Base-by-base conservation (phyloP, 1,140 invertebrate species). In the Aphis gossypii region DNA sequence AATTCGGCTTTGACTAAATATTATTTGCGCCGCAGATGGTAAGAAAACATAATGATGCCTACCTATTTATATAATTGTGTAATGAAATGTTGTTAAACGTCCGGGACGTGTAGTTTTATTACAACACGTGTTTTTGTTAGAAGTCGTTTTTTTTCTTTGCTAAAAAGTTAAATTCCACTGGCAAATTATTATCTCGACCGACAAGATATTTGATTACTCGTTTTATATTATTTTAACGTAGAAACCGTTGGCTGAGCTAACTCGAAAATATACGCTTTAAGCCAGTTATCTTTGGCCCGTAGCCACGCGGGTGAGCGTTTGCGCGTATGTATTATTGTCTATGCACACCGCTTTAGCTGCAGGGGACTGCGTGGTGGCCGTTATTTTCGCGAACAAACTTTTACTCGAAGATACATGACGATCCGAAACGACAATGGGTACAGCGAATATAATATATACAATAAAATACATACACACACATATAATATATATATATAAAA, bases 301-400 rank as follows among this genome's bases (percentile, higher is more conserved):
- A 76, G 60, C 84, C 84, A 44, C 30, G 11, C 11, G 41, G 23
- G 23, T 30, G 38, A 25, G 41, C 38, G 82, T 23, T 21, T 83
- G 41, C 41, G 84, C 25, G 30, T n/a, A 46, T 87, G 38, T 84
- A 41, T 84, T 87, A 46, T 30, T 30, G 44, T 87, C 84, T n/a
- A n/a, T n/a, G 60, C 60, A 30, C 60, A 48, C 44, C 84, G 44
- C 30, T 87, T 46, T 48, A 18, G 60, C n/a, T n/a, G 60, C 60
- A n/a, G 60, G n/a, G 60, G 60, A n/a, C 60, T 4, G 11, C 2
- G 44, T 44, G 44, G 44, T 11, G 11, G 30, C 25, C 2, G 84
- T 87, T 87, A 87, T 87, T 46, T 87, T 87, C 44, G 25, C 44
- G 23, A 87, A 87, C 25, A 87, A 87, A 87, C 23, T n/a, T 87